Base-by-base conservation (phyloP, 2,113 vertebrate genomes). In the Zapornia atra region DNA sequence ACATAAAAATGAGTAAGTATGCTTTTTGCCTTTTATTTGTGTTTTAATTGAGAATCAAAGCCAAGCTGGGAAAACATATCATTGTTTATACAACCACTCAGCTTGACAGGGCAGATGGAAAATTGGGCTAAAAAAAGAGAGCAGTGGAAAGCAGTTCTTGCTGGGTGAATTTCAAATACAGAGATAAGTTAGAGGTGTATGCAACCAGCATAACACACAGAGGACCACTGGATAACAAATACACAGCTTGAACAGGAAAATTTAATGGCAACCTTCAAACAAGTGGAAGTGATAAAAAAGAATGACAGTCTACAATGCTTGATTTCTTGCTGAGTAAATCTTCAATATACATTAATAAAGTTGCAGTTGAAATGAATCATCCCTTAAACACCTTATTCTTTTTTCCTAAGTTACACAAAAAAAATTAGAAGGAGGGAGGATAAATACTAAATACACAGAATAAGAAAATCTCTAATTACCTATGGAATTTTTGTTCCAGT, bases 1-100 rank as follows among this genome's bases (percentile, higher is more conserved):
- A 53, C 70, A 96, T 96, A 89, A 97, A 96, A 95, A 92, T 91
- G 93, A 92, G 21, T 82, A 82, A 94, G 54, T 38, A 51, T 81
- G 40, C 44, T 86, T 93, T 94, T 88, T 95, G 40, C 59, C 40
- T 80, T 53, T 38, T 78, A 64, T 91, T 84, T 89, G 15, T 84
- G 56, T 89, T 94, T 91, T 96, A 96, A 94, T 87, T 95, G 81
- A 92, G 89, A 87, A 71, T 80, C 61, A 87, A 91, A 95, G 61
- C 73, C 89, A 94, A 91, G 53, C 44, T 79, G 65, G 77, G 61
- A 87, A 95, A 87, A 91, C n/a, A 87, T 84, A 92, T 94, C 80
- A 69, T 82, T 92, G 89, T 92, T 94, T 94, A 71, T 82, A 82
- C 21, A 78, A 85, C 65, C 81, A 91, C 70, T 91, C 65, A 82